A percentile compares a stretch with the other conserved stretches of the same genome.
Conservation (phyloP, 2,888 invertebrate species). For the Heliconius aoede region DNA sequence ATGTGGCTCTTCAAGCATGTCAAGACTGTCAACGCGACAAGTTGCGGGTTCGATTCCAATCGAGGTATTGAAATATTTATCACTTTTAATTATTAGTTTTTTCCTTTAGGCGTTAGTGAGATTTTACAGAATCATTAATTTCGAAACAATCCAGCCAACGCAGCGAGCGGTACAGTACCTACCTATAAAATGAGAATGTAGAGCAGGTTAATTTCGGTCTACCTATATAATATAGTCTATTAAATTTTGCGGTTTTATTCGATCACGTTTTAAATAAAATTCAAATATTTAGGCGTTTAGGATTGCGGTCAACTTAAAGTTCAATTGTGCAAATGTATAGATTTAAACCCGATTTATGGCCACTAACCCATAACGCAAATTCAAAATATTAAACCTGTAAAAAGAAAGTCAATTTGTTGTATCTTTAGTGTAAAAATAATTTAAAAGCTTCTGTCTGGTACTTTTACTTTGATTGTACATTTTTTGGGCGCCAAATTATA, state of each 20-base stretch:
- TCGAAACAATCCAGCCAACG: background rate
- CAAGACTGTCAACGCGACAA: too few relatives aligned
- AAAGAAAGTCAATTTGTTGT: background rate
- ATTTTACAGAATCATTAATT: background rate
- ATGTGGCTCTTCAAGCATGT: too few relatives aligned
- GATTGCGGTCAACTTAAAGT: constrained; percentile 3
- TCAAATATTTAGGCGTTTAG: constrained; percentile 19
- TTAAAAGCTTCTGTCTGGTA: background rate
- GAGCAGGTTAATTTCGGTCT: constrained; percentile 12
- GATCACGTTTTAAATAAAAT: constrained; percentile 39
- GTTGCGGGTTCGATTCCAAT: too few relatives aligned
- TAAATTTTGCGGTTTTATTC: constrained; percentile 44
- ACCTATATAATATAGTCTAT: constrained; percentile 30
- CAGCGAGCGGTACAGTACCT: background rate
- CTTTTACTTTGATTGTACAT: background rate
- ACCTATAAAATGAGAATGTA: background rate
- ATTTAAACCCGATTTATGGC: background rate
- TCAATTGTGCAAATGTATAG: background rate
- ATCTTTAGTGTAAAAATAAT: background rate
- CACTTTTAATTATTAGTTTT: too few relatives aligned
- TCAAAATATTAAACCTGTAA: background rate
- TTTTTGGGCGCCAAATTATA: background rate
- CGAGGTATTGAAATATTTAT: too few relatives aligned
- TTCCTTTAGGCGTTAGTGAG: too few relatives aligned
- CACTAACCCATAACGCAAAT: background rate